Conservation (phyloP, 2,888 invertebrate genomes). For the Nymphalis c-album region DNA sequence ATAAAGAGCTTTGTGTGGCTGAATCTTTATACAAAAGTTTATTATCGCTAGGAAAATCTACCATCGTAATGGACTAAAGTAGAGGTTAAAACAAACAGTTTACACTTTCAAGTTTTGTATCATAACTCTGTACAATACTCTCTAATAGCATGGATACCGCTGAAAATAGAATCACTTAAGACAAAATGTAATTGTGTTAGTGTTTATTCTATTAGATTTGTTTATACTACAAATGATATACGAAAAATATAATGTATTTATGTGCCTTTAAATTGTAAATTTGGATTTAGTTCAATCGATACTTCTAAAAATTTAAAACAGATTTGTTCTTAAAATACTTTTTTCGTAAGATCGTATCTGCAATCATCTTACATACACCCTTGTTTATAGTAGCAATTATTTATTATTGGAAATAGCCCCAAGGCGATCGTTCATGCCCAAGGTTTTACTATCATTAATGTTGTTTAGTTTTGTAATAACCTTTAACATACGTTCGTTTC, state of each 20-base stretch:
- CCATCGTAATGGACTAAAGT: slow-evolving; percentile 18
- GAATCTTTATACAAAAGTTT: slow-evolving; percentile 41
- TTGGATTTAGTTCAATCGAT: too few relatives aligned
- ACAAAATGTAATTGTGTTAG: neutral
- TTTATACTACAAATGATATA: neutral
- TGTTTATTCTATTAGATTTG: neutral
- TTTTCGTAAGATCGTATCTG: too few relatives aligned
- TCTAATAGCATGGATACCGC: slow-evolving; percentile 1
- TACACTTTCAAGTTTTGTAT: slow-evolving; percentile 23
- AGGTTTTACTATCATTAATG: too few relatives aligned
- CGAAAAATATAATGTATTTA: neutral
- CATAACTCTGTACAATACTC: slow-evolving; percentile 13
- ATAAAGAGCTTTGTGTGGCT: slow-evolving; percentile 41
- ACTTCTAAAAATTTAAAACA: neutral
- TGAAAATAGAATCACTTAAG: slow-evolving; percentile 11
- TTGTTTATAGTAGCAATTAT: too few relatives aligned
- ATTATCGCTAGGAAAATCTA: slow-evolving; percentile 31
- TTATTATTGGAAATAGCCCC: too few relatives aligned
- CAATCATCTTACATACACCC: too few relatives aligned
- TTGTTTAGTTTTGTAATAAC: too few relatives aligned
- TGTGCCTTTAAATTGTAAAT: neutral
- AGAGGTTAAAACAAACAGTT: slow-evolving; percentile 22
- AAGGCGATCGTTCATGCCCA: too few relatives aligned
- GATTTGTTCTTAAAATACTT: too few relatives aligned
- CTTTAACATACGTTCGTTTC: too few relatives aligned